A percentile compares a stretch with the other conserved stretches of the same genome.
phyloP scores from a whole-genome alignment of 2,888 invertebrate species.

The Apamea monoglypha region DNA sequence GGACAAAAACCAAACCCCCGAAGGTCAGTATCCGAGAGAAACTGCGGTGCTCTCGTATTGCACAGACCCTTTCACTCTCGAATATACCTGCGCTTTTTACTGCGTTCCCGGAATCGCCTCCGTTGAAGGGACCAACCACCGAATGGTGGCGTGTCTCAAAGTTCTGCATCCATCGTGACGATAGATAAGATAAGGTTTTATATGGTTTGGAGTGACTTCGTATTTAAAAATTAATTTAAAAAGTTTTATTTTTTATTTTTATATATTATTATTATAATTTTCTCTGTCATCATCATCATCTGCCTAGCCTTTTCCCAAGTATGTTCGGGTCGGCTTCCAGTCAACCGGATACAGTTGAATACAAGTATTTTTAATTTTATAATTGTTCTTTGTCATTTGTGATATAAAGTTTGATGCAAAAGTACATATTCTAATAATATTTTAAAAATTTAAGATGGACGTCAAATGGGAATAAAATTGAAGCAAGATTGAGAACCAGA shows the following conservation, averaged over 20 bases:
- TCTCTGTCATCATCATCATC: no score
- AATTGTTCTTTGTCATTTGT: not conserved
- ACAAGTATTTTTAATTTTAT: no score
- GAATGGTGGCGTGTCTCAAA: conserved; percentile 76
- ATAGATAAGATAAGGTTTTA: not conserved
- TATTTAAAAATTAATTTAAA: not conserved
- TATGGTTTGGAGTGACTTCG: not conserved
- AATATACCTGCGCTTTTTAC: conserved; percentile 89
- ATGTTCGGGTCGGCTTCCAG: no score
- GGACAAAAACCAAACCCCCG: conserved; percentile 83
- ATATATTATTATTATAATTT: no score
- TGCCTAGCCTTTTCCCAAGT: no score
- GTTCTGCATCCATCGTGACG: conserved; percentile 57
- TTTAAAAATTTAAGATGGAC: not conserved
- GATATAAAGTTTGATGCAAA: not conserved
- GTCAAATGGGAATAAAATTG: not conserved
- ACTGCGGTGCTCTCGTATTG: conserved; percentile 88
- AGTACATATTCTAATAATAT: not conserved
- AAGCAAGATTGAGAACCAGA: conserved; percentile 76
- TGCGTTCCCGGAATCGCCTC: conserved; percentile 84
- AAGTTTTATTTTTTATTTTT: not conserved
- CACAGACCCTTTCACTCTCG: conserved; percentile 90
- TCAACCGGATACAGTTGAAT: no score
- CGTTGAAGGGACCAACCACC: conserved; percentile 71
- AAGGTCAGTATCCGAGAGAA: conserved; percentile 86